Evolutionary conservation across 2,113 vertebrate species (phyloP).

Genomic region (Vanacampus margaritifer): DNA sequence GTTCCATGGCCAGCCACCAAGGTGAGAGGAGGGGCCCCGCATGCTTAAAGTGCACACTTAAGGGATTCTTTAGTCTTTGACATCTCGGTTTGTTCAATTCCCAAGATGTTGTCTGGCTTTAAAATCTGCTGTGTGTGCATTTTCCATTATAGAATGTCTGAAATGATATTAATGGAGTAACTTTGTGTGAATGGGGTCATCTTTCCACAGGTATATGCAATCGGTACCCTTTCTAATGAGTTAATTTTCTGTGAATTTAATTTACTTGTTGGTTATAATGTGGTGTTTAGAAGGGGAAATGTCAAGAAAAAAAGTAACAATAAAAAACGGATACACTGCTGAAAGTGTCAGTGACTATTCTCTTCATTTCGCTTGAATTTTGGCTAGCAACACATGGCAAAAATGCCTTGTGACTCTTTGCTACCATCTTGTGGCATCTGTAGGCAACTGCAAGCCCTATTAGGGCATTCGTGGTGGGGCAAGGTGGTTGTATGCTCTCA

Average conservation of each 20-base stretch:
- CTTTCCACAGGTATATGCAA: conserved; percentile 18
- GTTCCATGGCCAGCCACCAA: conserved; percentile 26
- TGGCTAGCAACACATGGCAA: too few relatives aligned
- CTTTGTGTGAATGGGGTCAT: conserved; percentile 17
- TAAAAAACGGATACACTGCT: too few relatives aligned
- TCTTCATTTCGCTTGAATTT: too few relatives aligned
- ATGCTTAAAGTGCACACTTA: conserved; percentile 42
- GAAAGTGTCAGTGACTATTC: too few relatives aligned
- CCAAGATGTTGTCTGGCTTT: conserved; percentile 45
- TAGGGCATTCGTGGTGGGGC: too few relatives aligned
- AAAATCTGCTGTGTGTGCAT: conserved; percentile 52
- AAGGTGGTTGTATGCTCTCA: too few relatives aligned
- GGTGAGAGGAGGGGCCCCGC: conserved; percentile 40
- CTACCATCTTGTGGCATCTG: neutral
- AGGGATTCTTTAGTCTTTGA: conserved; percentile 32
- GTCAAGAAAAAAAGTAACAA: too few relatives aligned
- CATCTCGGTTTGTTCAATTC: conserved; percentile 30
- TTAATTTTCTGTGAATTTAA: neutral
- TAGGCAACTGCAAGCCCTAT: neutral
- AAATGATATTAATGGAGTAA: conserved; percentile 24
- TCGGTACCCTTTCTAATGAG: neutral
- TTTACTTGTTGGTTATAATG: neutral
- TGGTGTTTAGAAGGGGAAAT: too few relatives aligned
- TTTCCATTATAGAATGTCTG: conserved; percentile 43
- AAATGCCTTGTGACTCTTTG: neutral